Percentiles rank a stretch among this genome's conserved stretches.
These are phyloP conservation scores for Myotis planiceps DNA, from an alignment of 2,797 vertebrate species.

Conservation along the genomic window DNA sequence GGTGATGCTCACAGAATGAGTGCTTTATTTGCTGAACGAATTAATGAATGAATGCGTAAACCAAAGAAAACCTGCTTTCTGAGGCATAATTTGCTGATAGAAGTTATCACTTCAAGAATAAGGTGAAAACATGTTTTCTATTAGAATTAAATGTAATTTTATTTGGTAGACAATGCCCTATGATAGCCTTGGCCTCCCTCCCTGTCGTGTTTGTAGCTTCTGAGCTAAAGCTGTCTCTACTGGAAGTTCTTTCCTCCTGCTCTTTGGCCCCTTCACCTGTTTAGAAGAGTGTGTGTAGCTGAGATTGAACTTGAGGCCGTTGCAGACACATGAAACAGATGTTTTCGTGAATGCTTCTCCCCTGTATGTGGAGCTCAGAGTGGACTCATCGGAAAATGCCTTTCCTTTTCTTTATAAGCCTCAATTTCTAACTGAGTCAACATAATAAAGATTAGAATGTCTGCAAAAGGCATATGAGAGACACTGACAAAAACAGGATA, in stretches of 20 bases:
- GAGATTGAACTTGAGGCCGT: not conserved
- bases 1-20: not conserved
- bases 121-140: not conserved
- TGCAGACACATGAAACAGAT: not conserved
- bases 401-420: not conserved
- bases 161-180: not conserved
- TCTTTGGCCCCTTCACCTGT: not conserved
- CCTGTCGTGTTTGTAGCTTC: not conserved
- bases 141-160: not conserved
- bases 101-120: constrained; percentile 1
- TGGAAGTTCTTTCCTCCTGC: not conserved
- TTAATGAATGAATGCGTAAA: not conserved
- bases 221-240: not conserved
- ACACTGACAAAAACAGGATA: not conserved
- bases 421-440: constrained; percentile 4
- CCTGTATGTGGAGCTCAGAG: not conserved
- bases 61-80: not conserved
- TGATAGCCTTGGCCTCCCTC: not conserved
- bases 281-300: not conserved
- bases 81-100: not conserved
- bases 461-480: constrained; percentile 30
- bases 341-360: not conserved
- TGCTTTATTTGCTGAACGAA: not conserved
- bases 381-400: not conserved
- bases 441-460: not conserved